Conservation (phyloP, 30 jellyfish, hydroid and myxozoan genomes). For the Clytia hemisphaerica region DNA sequence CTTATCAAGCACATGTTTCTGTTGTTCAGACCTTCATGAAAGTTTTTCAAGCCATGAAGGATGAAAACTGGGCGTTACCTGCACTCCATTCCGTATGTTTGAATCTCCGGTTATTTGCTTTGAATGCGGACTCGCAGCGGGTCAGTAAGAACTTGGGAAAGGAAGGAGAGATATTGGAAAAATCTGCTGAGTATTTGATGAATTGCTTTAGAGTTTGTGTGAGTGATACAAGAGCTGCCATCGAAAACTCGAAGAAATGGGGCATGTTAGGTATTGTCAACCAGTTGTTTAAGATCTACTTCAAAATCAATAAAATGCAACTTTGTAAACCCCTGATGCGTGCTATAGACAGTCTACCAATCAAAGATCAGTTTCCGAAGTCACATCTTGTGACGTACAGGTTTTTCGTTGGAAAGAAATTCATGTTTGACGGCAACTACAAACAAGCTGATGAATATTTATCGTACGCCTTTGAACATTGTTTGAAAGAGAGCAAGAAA, state of each 20-base stretch:
- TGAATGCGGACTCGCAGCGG: conserved; percentile 72
- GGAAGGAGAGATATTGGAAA: conserved; percentile 66
- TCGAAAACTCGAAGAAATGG: conserved; percentile 91
- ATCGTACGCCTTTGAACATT: conserved; percentile 84
- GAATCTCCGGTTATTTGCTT: conserved; percentile 78
- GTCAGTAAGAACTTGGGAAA: conserved; percentile 56
- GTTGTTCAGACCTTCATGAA: conserved; percentile 72
- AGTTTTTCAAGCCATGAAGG: conserved; percentile 76
- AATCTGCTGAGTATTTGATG: conserved; percentile 86
- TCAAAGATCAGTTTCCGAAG: conserved; percentile 78
- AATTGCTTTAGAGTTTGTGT: conserved; percentile 85
- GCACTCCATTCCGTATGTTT: conserved; percentile 69
- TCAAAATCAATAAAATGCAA: conserved; percentile 82
- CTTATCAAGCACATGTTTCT: conserved; percentile 62
- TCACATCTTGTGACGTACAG: conserved; percentile 86
- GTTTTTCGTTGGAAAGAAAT: conserved; percentile 93
- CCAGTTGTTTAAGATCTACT: conserved; percentile 78
- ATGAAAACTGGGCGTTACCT: conserved; percentile 92
- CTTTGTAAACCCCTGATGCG: conserved; percentile 90
- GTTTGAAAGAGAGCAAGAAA: conserved; percentile 58
- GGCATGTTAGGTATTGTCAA: conserved; percentile 95
- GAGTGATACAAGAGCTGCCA: conserved; percentile 94
- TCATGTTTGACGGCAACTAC: conserved; percentile 92
- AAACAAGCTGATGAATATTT: conserved; percentile 83
- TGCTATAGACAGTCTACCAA: conserved; percentile 77